Evolutionary conservation across 1,140 invertebrate genomes (phyloP), one percentile per base, ranked within the genome.

Genomic region (Trissolcus basalis): DNA sequence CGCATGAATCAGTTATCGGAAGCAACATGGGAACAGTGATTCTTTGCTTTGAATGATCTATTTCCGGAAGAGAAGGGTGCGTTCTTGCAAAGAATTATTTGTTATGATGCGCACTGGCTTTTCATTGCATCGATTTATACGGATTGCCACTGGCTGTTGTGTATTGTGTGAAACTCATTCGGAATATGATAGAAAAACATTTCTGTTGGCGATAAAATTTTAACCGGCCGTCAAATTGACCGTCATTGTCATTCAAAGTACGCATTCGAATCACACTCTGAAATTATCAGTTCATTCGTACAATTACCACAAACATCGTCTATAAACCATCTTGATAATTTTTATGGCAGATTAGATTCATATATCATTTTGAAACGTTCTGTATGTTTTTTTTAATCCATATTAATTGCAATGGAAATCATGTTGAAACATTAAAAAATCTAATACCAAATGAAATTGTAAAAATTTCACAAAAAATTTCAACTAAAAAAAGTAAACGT

Each of bases 11-110:
- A 76, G 55, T 47, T 70, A 67, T 70, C 55, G 73, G 73, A 76
- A 70, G 61, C 56, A 56, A 76, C 61, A 63, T 13, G 56, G 43
- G 15, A 56, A 63, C 68, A 44, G 33, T 51, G 74, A 77, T 72
- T 77, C 74, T 72, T 75, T 59, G 63, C 56, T 55, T 51, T 59
- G 63, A 71, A 71, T 70, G 74, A 68, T 77, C 51, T 53, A 77
- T 77, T 71, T 77, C 74, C 74, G 74, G 65, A 69, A 69, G 61
- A 72, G 74, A 76, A 47, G 36, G 71, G 41, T 67, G 67, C 74
- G 60, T 59, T 43, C 59, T 69, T 48, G 65, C 35, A 10, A 51
- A 70, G 65, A 70, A 70, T 76, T 70, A 70, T 76, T 76, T 76
- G 60, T 64, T 76, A 65, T 76, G 51, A 63, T 74, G 64, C 59